Percentiles rank a stretch among this genome's conserved stretches.
Conservation (phyloP, 2,888 invertebrate genomes). For the Latrodectus hesperus region DNA sequence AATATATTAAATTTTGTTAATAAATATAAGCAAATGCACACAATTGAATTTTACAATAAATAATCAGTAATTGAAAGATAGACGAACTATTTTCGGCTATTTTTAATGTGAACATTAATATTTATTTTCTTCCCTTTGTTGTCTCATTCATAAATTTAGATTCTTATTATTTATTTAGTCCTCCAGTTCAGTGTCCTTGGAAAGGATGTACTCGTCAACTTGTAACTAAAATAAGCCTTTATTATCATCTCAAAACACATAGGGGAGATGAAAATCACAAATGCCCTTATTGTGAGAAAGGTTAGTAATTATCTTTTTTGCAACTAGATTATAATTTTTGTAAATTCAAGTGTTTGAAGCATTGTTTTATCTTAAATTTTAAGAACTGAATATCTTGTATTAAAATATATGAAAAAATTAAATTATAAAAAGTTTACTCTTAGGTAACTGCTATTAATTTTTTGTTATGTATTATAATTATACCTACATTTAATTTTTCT, state of each 20-base stretch:
- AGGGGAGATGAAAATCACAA: slow-evolving; percentile 69
- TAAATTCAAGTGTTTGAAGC: neutral
- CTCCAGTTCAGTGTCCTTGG: slow-evolving; percentile 71
- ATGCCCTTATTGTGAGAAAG: slow-evolving; percentile 69
- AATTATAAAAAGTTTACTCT: neutral
- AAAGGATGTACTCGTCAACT: slow-evolving; percentile 69
- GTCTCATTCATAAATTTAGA: no score
- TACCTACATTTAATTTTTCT: neutral
- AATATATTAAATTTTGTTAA: no score
- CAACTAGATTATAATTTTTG: neutral
- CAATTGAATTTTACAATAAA: no score
- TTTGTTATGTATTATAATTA: neutral
- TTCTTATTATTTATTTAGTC: slow-evolving; percentile 25
- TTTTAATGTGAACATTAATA: no score
- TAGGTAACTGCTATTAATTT: neutral
- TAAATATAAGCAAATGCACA: no score
- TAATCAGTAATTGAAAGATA: no score
- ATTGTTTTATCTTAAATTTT: neutral
- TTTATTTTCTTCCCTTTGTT: no score
- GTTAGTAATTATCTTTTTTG: slow-evolving; percentile 26
- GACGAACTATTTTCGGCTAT: no score
- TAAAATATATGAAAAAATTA: neutral
- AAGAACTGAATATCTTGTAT: neutral
- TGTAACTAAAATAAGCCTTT: slow-evolving; percentile 70
- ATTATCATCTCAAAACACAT: slow-evolving; percentile 71